phyloP scores from a whole-genome alignment of 2,888 invertebrate species.

The Lasioglossum figueresi region DNA sequence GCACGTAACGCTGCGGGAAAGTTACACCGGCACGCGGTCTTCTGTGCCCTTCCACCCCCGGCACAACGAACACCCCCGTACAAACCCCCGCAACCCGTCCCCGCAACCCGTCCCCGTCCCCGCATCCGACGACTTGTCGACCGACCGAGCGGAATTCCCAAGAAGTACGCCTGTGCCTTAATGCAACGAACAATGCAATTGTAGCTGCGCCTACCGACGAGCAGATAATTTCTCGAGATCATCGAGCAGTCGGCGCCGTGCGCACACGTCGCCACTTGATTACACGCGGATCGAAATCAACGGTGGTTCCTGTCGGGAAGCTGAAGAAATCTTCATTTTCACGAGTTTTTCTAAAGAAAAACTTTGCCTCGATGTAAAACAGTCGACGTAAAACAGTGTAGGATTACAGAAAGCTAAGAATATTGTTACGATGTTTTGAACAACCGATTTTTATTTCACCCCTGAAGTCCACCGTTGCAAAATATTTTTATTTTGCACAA shows the following conservation, averaged over 20 bases:
- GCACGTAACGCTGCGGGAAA: conserved; percentile 77
- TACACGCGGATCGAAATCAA: not conserved
- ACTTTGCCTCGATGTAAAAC: no score
- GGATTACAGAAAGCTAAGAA: no score
- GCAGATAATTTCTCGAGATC: not conserved
- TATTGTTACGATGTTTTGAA: no score
- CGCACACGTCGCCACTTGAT: not conserved
- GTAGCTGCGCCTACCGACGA: conserved; percentile 22
- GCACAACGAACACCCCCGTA: conserved; percentile 22
- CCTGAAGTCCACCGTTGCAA: no score
- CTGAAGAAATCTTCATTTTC: not conserved
- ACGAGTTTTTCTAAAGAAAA: no score
- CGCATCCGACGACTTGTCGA: conserved; percentile 7
- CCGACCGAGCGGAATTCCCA: conserved; percentile 41
- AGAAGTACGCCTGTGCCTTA: conserved; percentile 18
- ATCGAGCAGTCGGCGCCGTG: not conserved
- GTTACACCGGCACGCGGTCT: conserved; percentile 72
- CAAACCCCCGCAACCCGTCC: no score
- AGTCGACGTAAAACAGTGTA: no score
- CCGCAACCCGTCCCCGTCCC: no score
- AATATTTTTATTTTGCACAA: no score
- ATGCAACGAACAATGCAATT: conserved; percentile 39
- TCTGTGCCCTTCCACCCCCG: conserved; percentile 37
- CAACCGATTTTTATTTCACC: no score
- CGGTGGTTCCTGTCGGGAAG: not conserved